A percentile compares a stretch with the other conserved stretches of the same genome.
phyloP scores from a whole-genome alignment of 2,888 invertebrate genomes.

The Melanostoma scalare region DNA sequence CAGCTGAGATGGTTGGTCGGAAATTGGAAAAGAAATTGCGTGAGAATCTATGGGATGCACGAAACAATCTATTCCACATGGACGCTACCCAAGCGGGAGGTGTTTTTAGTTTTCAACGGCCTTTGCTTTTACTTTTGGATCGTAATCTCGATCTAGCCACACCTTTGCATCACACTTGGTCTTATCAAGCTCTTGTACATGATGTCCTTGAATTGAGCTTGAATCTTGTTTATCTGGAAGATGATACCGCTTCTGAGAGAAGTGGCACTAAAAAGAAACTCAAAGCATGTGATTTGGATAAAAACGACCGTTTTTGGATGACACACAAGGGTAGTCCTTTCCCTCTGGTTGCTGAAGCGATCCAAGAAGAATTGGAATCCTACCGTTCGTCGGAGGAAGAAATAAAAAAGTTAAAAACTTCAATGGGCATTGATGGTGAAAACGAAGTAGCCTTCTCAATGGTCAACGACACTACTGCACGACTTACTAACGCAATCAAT shows the following conservation, averaged over 20 bases:
- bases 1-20: conserved; percentile 98
- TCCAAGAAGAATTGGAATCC: conserved; percentile 98
- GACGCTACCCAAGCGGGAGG: conserved; percentile 90
- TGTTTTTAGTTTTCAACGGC: conserved; percentile 94
- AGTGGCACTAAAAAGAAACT: conserved; percentile 89
- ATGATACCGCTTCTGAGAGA: conserved; percentile 82
- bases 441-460: conserved; percentile 92
- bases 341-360: conserved; percentile 98
- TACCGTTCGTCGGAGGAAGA: conserved; percentile 97
- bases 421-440: conserved; percentile 96
- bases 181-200: conserved; percentile 98
- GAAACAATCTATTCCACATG: conserved; percentile 96
- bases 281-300: conserved; percentile 94
- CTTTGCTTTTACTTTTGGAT: conserved; percentile 95
- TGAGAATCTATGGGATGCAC: conserved; percentile 97
- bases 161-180: conserved; percentile 99
- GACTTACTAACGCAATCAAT: conserved; percentile 96
- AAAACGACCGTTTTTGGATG: conserved; percentile 95
- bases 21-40: conserved; percentile 98
- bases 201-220: conserved; percentile 96
- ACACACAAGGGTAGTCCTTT: conserved; percentile 97
- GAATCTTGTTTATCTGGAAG: conserved; percentile 90
- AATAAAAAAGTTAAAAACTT: conserved; percentile 95
- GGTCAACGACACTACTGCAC: conserved; percentile 96
- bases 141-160: conserved; percentile 98